Evolutionary conservation across 2,888 invertebrate genomes (phyloP).

Genomic region (Lutraria lutraria): DNA sequence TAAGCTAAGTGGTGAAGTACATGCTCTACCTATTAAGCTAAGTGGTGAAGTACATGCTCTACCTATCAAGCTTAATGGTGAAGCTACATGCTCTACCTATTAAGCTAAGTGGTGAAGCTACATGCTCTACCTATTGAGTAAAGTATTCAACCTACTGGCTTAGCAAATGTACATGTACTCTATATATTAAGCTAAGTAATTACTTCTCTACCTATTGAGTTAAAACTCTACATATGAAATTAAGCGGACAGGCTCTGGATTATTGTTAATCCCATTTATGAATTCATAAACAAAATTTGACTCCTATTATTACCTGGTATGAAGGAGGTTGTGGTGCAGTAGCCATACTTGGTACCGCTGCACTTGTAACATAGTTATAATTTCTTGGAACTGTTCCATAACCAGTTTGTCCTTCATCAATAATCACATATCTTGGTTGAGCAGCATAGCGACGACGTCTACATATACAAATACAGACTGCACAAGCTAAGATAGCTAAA

Average conservation of each 20-base stretch:
- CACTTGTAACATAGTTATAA: slow-evolving; percentile 4
- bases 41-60: no score
- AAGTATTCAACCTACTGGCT: no score
- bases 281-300: not conserved
- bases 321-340: slow-evolving; percentile 54
- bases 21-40: no score
- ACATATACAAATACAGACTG: slow-evolving; percentile 70
- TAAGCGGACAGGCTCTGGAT: not conserved
- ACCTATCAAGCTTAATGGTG: no score
- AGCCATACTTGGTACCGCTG: slow-evolving; percentile 48
- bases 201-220: no score
- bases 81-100: no score
- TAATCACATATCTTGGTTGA: slow-evolving; percentile 68
- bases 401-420: slow-evolving; percentile 54
- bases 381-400: slow-evolving; percentile 69
- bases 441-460: slow-evolving; percentile 64
- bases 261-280: not conserved
- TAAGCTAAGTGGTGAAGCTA: no score
- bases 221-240: no score
- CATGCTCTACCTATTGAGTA: no score
- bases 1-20: no score
- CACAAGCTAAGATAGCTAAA: slow-evolving; percentile 68
- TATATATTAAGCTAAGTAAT: no score
- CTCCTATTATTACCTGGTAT: slow-evolving; percentile 58
- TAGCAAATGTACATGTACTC: no score